A percentile compares a stretch with the other conserved stretches of the same genome.
These are phyloP conservation scores for Geotrypetes seraphini DNA, from an alignment of 2,797 vertebrate genomes.

Conservation along the genomic window DNA sequence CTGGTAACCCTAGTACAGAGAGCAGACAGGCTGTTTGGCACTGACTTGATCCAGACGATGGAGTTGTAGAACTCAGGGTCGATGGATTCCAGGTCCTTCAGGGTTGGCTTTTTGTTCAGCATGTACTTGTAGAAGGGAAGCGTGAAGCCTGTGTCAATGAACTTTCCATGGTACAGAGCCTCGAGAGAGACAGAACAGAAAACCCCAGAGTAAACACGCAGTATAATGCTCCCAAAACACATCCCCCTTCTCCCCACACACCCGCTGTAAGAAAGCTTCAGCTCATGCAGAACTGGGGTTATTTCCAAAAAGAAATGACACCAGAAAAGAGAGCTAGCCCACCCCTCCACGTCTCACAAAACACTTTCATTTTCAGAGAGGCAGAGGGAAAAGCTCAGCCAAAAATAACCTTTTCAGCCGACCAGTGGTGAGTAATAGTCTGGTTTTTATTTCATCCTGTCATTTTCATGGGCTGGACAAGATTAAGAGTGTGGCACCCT, in stretches of 20 bases:
- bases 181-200: slow-evolving; percentile 13
- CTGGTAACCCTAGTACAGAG: too few species aligned
- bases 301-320: too few species aligned
- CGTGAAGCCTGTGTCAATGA: slow-evolving; percentile 94
- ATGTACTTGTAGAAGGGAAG: slow-evolving; percentile 96
- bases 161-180: slow-evolving; percentile 94
- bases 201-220: neutral
- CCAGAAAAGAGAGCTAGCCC: too few species aligned
- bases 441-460: slow-evolving; percentile 40
- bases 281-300: too few species aligned
- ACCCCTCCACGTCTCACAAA: slow-evolving; percentile 30
- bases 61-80: slow-evolving; percentile 97
- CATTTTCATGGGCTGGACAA: slow-evolving; percentile 11
- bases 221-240: neutral
- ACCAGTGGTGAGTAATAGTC: slow-evolving; percentile 57
- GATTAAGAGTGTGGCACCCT: neutral
- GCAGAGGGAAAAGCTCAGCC: slow-evolving; percentile 36
- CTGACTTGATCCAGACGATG: slow-evolving; percentile 96
- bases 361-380: slow-evolving; percentile 38
- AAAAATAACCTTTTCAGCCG: slow-evolving; percentile 58
- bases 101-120: slow-evolving; percentile 91
- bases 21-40: too few species aligned
- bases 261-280: neutral
- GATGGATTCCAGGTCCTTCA: slow-evolving; percentile 94
- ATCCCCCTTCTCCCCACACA: slow-evolving; percentile 3